Conservation (phyloP, 1,140 invertebrate species). For the Cardiocondyla obscurior region DNA sequence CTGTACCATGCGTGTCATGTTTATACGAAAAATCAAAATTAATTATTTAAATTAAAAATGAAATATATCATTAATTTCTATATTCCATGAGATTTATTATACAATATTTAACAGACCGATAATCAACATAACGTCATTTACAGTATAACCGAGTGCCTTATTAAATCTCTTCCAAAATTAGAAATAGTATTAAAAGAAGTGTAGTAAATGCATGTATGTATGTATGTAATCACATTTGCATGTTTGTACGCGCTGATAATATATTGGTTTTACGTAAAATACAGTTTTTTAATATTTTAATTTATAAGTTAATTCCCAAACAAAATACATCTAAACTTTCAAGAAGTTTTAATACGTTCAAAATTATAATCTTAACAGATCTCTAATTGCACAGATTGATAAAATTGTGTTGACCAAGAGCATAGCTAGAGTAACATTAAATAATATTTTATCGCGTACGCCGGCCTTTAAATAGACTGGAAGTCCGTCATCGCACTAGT, state of each 20-base stretch:
- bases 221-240: conserved; percentile 48
- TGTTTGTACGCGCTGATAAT: conserved; percentile 53
- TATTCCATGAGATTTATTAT: neutral
- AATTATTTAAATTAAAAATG: neutral
- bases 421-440: conserved; percentile 79
- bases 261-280: conserved; percentile 73
- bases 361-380: neutral
- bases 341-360: neutral
- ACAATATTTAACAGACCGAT: neutral
- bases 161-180: conserved; percentile 62
- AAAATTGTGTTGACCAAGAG: neutral
- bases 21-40: neutral
- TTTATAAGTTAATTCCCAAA: conserved; percentile 26
- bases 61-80: neutral
- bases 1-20: neutral
- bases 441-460: conserved; percentile 84
- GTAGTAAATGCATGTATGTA: conserved; percentile 44
- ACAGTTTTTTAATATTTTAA: conserved; percentile 63
- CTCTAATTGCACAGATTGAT: neutral
- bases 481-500: conserved; percentile 84
- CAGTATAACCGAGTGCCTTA: conserved; percentile 73
- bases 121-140: conserved; percentile 58
- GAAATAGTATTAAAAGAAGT: conserved; percentile 23
- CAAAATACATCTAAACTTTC: neutral
- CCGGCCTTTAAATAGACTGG: conserved; percentile 87